These are phyloP conservation scores for Eretmocerus hayati DNA, from an alignment of 2,888 invertebrate genomes.

Conservation along the genomic window DNA sequence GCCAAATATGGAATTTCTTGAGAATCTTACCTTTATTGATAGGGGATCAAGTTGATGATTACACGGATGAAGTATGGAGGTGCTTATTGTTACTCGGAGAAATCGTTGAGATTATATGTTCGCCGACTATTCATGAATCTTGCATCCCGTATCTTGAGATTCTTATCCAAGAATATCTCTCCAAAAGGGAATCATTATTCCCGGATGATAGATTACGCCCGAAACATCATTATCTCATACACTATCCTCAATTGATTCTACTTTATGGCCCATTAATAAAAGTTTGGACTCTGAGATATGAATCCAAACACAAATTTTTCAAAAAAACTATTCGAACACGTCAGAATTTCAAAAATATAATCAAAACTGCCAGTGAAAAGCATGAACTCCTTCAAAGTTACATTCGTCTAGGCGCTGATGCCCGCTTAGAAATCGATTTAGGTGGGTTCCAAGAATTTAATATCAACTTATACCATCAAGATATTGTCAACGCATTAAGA, in stretches of 20 bases:
- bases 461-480: slow-evolving; percentile 3
- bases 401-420: background rate
- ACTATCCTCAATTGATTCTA: background rate
- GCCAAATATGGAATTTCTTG: slow-evolving; percentile 18
- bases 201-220: slow-evolving; percentile 14
- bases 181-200: slow-evolving; percentile 14
- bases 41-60: slow-evolving; percentile 15
- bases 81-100: slow-evolving; percentile 20
- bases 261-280: slow-evolving; percentile 24
- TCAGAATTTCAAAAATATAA: slow-evolving; percentile 23
- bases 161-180: slow-evolving; percentile 20
- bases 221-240: slow-evolving; percentile 22
- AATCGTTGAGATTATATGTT: slow-evolving; percentile 24
- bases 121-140: slow-evolving; percentile 23
- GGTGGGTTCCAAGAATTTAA: slow-evolving; percentile 6
- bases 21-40: slow-evolving; percentile 19
- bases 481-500: slow-evolving; percentile 6
- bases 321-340: slow-evolving; percentile 18
- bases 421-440: background rate
- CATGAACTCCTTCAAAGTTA: slow-evolving; percentile 16
- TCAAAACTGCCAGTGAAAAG: slow-evolving; percentile 10
- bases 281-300: slow-evolving; percentile 27
- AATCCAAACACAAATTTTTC: slow-evolving; percentile 30
- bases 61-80: slow-evolving; percentile 20
- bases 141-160: slow-evolving; percentile 13